Conservation (phyloP, 2,888 invertebrate genomes). For the Philhelius pedissequus region DNA sequence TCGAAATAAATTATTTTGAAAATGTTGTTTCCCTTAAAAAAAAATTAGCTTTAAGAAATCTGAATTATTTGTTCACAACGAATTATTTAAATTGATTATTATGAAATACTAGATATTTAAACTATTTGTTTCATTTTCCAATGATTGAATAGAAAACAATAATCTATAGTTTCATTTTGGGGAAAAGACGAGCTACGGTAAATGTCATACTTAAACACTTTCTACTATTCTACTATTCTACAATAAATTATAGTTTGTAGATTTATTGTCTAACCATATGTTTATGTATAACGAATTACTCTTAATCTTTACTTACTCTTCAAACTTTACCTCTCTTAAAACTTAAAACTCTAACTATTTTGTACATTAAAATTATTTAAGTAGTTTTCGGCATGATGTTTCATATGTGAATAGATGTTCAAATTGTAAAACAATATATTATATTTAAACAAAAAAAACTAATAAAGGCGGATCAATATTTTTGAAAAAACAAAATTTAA, state of each 20-base stretch:
- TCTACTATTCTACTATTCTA: background rate
- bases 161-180: background rate
- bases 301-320: background rate
- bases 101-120: background rate
- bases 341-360: background rate
- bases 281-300: background rate
- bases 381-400: background rate
- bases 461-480: constrained; percentile 58
- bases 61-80: constrained; percentile 10
- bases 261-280: background rate
- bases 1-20: too few relatives aligned
- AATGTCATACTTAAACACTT: too few relatives aligned
- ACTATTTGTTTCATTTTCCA: background rate
- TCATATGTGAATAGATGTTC: constrained; percentile 1
- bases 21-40: constrained; percentile 9
- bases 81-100: background rate
- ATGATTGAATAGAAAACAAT: background rate
- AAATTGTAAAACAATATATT: constrained; percentile 19
- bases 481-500: constrained; percentile 1
- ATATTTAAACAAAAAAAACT: background rate
- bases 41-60: background rate
- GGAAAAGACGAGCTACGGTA: background rate
- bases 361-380: background rate
- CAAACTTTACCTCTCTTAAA: background rate
- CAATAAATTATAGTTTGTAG: background rate